Percentiles rank a stretch among this genome's conserved stretches.
Evolutionary conservation across 2,888 invertebrate genomes (phyloP).

Genomic region (Athetis lepigone): DNA sequence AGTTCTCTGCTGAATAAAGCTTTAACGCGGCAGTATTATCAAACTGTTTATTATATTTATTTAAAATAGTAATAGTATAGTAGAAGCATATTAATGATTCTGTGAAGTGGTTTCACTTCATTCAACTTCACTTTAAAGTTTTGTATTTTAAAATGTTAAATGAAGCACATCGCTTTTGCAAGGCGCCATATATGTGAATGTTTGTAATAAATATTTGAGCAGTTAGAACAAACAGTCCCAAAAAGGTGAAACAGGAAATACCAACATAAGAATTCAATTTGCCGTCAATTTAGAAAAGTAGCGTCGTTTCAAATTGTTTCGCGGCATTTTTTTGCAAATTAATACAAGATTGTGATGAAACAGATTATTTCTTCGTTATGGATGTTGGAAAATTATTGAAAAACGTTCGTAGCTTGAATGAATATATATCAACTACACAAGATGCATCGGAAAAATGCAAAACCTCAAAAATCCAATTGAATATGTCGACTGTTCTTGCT

Average conservation of each 20-base stretch:
- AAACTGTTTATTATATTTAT: too few species aligned
- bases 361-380: constrained; percentile 66
- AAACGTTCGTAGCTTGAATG: constrained; percentile 71
- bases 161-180: too few species aligned
- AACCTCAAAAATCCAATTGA: constrained; percentile 71
- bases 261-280: constrained; percentile 40
- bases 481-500: constrained; percentile 75
- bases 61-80: too few species aligned
- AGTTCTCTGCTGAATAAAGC: background rate
- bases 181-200: background rate
- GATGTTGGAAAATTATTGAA: constrained; percentile 72
- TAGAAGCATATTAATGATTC: too few species aligned
- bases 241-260: constrained; percentile 34
- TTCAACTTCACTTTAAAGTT: too few species aligned
- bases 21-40: background rate
- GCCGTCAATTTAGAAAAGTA: constrained; percentile 38
- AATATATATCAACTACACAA: constrained; percentile 74
- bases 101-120: too few species aligned
- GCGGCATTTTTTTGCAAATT: constrained; percentile 61
- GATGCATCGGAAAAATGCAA: constrained; percentile 65
- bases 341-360: constrained; percentile 37
- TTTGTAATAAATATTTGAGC: background rate
- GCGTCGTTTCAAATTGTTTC: constrained; percentile 66
- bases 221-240: background rate
- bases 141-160: too few species aligned